These are phyloP conservation scores for Physocephala rufipes DNA, from an alignment of 2,888 invertebrate genomes.

Conservation along the genomic window DNA sequence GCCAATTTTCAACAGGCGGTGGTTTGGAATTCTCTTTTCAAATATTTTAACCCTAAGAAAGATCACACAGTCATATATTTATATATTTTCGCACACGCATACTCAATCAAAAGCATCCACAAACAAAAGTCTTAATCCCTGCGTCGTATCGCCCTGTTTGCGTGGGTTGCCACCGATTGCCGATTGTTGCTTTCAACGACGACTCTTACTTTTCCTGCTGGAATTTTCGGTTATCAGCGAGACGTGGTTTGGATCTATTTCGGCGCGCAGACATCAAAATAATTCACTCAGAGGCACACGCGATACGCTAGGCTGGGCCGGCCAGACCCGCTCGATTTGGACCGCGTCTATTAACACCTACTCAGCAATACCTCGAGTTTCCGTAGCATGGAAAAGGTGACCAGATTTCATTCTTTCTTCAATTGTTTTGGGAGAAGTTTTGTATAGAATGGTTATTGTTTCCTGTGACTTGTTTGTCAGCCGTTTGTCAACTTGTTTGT, in stretches of 20 bases:
- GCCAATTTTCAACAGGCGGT: constrained; percentile 23
- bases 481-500: not conserved
- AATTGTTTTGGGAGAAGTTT: constrained; percentile 10
- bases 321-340: not conserved
- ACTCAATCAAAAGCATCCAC: no score
- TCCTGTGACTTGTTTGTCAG: constrained; percentile 18
- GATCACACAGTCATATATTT: no score
- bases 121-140: no score
- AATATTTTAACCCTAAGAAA: no score
- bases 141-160: not conserved
- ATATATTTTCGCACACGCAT: no score
- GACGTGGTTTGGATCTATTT: constrained; percentile 22
- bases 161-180: constrained; percentile 27
- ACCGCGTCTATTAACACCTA: constrained; percentile 15
- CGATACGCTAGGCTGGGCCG: not conserved
- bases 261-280: constrained; percentile 13
- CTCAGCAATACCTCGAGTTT: constrained; percentile 19
- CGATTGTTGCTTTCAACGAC: constrained; percentile 7
- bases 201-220: constrained; percentile 33
- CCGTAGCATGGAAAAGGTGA: no score
- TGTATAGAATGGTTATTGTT: not conserved
- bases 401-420: not conserved
- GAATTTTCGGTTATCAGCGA: constrained; percentile 26
- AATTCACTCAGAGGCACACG: constrained; percentile 16
- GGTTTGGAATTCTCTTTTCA: not conserved